These are phyloP conservation scores for Rhyacophila brunnea DNA, from an alignment of 1,140 invertebrate species.

Conservation along the genomic window DNA sequence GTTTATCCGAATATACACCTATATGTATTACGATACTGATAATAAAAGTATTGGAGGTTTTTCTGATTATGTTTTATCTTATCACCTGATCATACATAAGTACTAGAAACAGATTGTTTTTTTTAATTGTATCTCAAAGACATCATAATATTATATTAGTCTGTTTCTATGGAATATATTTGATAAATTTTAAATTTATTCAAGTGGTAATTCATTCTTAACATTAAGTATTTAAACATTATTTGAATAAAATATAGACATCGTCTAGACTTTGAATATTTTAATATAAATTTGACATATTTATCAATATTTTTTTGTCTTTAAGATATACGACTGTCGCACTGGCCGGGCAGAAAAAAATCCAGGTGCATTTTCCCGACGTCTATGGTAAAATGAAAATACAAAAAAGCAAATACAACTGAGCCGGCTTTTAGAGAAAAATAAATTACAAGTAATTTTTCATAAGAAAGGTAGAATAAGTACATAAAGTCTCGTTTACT, in stretches of 20 bases:
- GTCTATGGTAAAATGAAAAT: neutral
- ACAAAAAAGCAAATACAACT: neutral
- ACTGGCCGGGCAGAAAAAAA: neutral
- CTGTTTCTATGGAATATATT: too few relatives aligned
- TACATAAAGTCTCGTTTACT: slow-evolving; percentile 14
- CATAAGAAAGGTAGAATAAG: slow-evolving; percentile 3
- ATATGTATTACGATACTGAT: too few relatives aligned
- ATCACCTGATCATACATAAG: too few relatives aligned
- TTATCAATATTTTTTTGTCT: slow-evolving; percentile 1
- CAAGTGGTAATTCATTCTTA: too few relatives aligned
- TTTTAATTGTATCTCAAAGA: too few relatives aligned
- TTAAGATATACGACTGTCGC: too few relatives aligned
- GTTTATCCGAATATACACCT: too few relatives aligned
- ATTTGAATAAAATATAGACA: neutral
- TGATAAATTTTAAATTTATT: too few relatives aligned
- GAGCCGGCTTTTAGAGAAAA: neutral
- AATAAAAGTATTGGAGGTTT: too few relatives aligned
- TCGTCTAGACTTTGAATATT: neutral
- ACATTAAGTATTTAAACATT: slow-evolving; percentile 5
- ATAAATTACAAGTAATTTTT: slow-evolving; percentile 16
- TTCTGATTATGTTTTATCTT: too few relatives aligned
- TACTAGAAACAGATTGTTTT: too few relatives aligned
- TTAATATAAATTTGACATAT: neutral
- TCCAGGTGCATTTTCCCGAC: neutral
- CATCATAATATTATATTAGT: too few relatives aligned